These are phyloP conservation scores for Triops longicaudatus DNA, from an alignment of 1,140 invertebrate species.

Conservation along the genomic window DNA sequence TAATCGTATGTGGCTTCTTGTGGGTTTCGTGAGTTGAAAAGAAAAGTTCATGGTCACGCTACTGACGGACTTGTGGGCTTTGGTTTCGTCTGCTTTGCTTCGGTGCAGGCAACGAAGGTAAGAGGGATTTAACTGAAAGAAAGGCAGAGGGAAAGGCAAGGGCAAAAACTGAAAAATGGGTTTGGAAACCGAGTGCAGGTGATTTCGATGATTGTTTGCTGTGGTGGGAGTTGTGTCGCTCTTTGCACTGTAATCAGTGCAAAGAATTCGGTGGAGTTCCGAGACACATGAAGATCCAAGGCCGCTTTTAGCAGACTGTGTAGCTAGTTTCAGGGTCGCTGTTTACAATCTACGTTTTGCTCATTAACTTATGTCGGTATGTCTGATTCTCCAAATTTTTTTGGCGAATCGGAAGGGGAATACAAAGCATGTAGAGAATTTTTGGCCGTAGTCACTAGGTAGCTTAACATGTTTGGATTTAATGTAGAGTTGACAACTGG, in stretches of 20 bases:
- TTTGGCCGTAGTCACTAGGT: neutral
- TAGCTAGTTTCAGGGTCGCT: neutral
- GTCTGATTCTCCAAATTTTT: neutral
- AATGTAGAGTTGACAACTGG: no score
- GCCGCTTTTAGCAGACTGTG: neutral
- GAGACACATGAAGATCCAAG: neutral
- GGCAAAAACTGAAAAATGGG: neutral
- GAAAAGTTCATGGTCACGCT: conserved; percentile 11
- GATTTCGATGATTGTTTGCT: neutral
- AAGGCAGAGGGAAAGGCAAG: neutral
- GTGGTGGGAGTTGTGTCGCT: neutral
- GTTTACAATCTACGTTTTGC: neutral
- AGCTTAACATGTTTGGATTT: no score
- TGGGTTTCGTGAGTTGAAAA: neutral
- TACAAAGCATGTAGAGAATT: neutral
- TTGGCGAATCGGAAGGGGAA: neutral
- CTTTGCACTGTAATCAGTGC: neutral
- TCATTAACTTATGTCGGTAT: neutral
- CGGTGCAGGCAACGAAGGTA: no score
- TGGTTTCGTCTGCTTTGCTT: neutral
- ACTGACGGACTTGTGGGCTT: neutral
- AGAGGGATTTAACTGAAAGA: neutral
- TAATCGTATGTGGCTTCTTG: neutral
- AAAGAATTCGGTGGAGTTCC: neutral
- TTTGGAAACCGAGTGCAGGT: neutral